Evolutionary conservation across 2,888 invertebrate species (phyloP).

Genomic region (Pachliopta kotzebuea): DNA sequence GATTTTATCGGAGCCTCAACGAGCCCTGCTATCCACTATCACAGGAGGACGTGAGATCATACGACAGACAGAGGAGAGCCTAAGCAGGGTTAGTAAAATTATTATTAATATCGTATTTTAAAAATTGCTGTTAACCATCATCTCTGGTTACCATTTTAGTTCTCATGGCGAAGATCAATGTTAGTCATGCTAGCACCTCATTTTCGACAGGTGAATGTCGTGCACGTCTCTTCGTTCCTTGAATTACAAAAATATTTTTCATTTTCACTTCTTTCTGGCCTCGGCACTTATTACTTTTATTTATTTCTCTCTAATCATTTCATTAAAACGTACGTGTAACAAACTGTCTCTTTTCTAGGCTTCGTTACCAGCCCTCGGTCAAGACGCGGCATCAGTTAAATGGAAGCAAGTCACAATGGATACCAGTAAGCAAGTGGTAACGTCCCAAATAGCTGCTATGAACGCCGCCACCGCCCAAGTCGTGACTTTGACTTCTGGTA

Average conservation of each 20-base stretch:
- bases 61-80: conserved; percentile 90
- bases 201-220: too few species aligned
- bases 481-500: conserved; percentile 91
- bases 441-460: conserved; percentile 99
- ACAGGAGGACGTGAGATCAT: conserved; percentile 94
- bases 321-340: not conserved
- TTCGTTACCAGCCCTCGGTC: conserved; percentile 83
- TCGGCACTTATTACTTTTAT: not conserved
- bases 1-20: conserved; percentile 93
- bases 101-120: not conserved
- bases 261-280: not conserved
- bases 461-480: conserved; percentile 99
- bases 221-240: too few species aligned
- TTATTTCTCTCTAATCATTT: not conserved
- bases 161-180: too few species aligned
- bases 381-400: conserved; percentile 91
- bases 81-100: conserved; percentile 73
- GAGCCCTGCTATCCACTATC: conserved; percentile 95
- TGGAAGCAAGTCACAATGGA: conserved; percentile 97
- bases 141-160: too few species aligned
- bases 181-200: too few species aligned
- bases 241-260: not conserved
- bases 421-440: conserved; percentile 97
- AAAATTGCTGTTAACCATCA: not conserved
- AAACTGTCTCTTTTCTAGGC: conserved; percentile 44